These are phyloP conservation scores for Merluccius polli DNA, from an alignment of 2,797 vertebrate species.

Conservation along the genomic window DNA sequence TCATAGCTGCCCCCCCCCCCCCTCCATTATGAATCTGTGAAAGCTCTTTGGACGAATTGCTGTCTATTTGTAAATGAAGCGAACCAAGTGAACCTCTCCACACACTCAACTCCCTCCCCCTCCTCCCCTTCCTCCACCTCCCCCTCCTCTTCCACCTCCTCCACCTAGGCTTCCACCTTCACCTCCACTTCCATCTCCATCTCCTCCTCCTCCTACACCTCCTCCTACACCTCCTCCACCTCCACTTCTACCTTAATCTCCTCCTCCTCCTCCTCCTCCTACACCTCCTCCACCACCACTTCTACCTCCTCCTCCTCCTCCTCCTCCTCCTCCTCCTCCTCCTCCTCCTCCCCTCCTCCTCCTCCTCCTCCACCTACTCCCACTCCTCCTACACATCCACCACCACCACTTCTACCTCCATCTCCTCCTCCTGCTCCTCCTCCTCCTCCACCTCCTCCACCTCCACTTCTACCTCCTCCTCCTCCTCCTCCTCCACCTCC, in stretches of 20 bases:
- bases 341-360: too few relatives aligned
- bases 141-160: neutral
- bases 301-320: neutral
- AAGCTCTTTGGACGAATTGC: conserved; percentile 27
- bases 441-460: neutral
- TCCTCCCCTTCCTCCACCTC: neutral
- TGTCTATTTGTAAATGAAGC: conserved; percentile 39
- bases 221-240: neutral
- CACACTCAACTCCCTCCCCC: conserved; percentile 23
- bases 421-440: neutral
- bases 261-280: neutral
- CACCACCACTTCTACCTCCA: conserved; percentile 18
- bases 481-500: neutral
- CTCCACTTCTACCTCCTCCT: neutral
- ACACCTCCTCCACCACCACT: neutral
- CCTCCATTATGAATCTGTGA: conserved; percentile 28
- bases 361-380: too few relatives aligned
- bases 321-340: too few relatives aligned
- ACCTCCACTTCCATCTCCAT: neutral
- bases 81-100: conserved; percentile 29
- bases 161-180: too few relatives aligned
- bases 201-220: neutral
- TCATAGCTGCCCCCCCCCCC: neutral
- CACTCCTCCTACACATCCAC: neutral
- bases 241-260: neutral